Percentiles rank a stretch among this genome's conserved stretches.
These are phyloP conservation scores for Aphyosemion australe DNA, from an alignment of 2,113 vertebrate species.

Conservation along the genomic window DNA sequence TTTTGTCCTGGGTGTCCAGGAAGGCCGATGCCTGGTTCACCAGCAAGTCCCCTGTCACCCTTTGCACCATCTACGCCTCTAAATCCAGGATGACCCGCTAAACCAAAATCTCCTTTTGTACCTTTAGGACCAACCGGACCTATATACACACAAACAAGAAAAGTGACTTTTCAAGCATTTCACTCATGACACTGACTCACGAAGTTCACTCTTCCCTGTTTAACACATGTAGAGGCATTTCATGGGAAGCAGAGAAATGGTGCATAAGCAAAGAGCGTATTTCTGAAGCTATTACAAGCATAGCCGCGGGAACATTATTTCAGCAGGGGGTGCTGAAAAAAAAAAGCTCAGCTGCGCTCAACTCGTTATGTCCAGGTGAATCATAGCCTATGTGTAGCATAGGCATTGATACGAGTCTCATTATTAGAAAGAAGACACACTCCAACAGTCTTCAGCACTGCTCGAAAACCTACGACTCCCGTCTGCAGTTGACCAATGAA, in stretches of 20 bases:
- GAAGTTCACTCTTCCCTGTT: not conserved
- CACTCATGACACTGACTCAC: too few relatives aligned
- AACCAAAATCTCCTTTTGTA: slow-evolving; percentile 84
- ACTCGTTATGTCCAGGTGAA: too few relatives aligned
- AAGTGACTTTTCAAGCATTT: not conserved
- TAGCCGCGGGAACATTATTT: too few relatives aligned
- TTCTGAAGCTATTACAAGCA: not conserved
- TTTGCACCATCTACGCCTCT: slow-evolving; percentile 85
- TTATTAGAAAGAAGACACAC: too few relatives aligned
- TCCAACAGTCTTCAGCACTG: too few relatives aligned
- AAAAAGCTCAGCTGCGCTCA: too few relatives aligned
- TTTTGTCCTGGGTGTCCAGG: slow-evolving; percentile 88
- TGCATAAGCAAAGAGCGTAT: not conserved
- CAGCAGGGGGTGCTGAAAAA: too few relatives aligned
- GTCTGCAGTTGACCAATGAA: too few relatives aligned
- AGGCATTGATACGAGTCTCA: too few relatives aligned
- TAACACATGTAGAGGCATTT: not conserved
- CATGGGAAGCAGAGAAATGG: not conserved
- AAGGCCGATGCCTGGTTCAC: slow-evolving; percentile 87
- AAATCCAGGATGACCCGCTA: slow-evolving; percentile 83
- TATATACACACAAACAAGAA: slow-evolving; percentile 48
- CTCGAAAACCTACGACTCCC: too few relatives aligned
- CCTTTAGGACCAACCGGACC: slow-evolving; percentile 87
- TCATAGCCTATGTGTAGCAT: too few relatives aligned
- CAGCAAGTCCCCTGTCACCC: slow-evolving; percentile 85